phyloP scores from a whole-genome alignment of 2,113 vertebrate genomes.

The Manacus vitellinus region DNA sequence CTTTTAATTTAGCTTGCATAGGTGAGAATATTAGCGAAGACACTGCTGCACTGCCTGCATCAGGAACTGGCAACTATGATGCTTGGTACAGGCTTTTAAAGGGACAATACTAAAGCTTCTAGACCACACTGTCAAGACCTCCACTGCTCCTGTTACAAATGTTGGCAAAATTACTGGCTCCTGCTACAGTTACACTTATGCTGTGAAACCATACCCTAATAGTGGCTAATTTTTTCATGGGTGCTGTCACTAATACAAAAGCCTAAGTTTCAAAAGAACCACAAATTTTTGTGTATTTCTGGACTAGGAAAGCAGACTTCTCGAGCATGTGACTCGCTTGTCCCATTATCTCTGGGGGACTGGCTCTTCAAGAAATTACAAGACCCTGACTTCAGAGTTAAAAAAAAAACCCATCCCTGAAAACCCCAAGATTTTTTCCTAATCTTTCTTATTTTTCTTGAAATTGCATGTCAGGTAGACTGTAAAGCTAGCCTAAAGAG shows the following conservation, averaged over 20 bases:
- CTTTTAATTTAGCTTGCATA: conserved; percentile 57
- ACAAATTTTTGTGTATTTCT: background rate
- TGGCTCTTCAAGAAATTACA: background rate
- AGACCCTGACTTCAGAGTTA: background rate
- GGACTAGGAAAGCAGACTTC: background rate
- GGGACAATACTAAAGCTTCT: conserved; percentile 7
- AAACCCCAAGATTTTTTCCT: background rate
- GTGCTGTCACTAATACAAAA: background rate
- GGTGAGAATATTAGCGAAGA: conserved; percentile 67
- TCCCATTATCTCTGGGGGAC: background rate
- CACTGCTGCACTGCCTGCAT: conserved; percentile 59
- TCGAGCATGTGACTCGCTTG: background rate
- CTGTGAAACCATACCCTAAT: background rate
- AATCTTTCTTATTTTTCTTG: background rate
- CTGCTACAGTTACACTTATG: background rate
- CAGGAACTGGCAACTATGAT: conserved; percentile 42
- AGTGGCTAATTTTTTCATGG: background rate
- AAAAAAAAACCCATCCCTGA: background rate
- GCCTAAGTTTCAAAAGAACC: background rate
- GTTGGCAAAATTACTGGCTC: background rate
- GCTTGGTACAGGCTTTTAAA: conserved; percentile 26
- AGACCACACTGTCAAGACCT: conserved; percentile 7
- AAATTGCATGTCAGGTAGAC: background rate
- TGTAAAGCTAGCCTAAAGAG: background rate
- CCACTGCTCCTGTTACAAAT: background rate